Conservation (phyloP, 1,140 invertebrate genomes). For the Sitophilus oryzae region DNA sequence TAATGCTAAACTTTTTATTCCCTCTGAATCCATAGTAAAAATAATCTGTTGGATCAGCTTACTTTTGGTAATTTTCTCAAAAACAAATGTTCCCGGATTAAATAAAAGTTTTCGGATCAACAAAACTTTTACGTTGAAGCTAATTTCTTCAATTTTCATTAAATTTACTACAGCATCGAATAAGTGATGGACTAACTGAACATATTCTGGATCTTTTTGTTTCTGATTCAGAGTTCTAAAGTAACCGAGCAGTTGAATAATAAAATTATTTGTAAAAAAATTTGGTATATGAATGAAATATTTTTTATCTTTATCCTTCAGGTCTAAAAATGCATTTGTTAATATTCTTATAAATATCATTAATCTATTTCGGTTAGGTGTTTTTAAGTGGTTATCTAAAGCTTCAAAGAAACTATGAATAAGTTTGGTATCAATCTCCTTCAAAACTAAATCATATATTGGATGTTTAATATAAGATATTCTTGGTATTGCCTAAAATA, state of each 20-base stretch:
- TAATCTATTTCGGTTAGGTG: conserved; percentile 56
- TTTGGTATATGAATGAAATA: conserved; percentile 26
- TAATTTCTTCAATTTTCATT: conserved; percentile 47
- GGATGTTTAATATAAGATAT: conserved; percentile 54
- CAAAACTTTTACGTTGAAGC: conserved; percentile 49
- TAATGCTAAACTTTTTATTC: conserved; percentile 56
- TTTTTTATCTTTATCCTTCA: conserved; percentile 28
- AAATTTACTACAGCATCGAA: conserved; percentile 49
- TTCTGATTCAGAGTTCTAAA: conserved; percentile 49
- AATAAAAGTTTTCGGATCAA: conserved; percentile 58
- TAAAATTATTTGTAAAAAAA: conserved; percentile 39
- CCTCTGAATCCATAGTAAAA: conserved; percentile 52
- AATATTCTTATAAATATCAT: conserved; percentile 44
- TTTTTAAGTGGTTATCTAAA: conserved; percentile 52
- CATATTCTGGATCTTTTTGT: conserved; percentile 46
- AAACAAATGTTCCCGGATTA: conserved; percentile 61
- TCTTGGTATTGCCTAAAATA: conserved; percentile 54
- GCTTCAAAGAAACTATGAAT: conserved; percentile 48
- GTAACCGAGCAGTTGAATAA: conserved; percentile 45
- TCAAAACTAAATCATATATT: conserved; percentile 53
- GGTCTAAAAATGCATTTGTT: conserved; percentile 15
- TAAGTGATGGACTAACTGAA: conserved; percentile 46
- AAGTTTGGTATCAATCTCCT: conserved; percentile 46
- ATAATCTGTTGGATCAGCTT: conserved; percentile 57
- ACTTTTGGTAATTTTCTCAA: conserved; percentile 62